Evolutionary conservation across 2,113 vertebrate species (phyloP), one percentile per base, ranked within the genome.

Genomic region (Prietella phreatophila): DNA sequence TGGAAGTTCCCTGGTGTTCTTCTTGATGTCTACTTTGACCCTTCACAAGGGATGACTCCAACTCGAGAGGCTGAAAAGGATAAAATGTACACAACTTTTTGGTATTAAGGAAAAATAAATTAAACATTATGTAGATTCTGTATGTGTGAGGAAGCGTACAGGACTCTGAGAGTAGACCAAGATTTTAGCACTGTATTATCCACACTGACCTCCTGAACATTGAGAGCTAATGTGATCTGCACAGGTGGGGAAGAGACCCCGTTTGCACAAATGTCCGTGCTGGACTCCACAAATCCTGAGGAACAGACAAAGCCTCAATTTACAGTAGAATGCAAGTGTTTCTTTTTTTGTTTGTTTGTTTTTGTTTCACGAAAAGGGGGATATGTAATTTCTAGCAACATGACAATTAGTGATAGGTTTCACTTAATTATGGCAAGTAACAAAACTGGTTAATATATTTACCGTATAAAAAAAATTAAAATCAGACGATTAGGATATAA

Each of bases 221-320:
- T 50, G 73, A 85, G 80, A 9, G 87, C 83, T 25, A 63, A 73
- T 61, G 60, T 91, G 87, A 20, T 84, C 50, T 88, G 93, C 88
- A 33, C 86, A 63, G 89, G 89, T 69, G 89, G 86, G 25, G 85
- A 81, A 79, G 91, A 84, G 39, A 69, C 61, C 90, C 91, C 42
- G 86, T 88, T 91, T 89, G 85, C 90, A 91, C 85, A 91, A 90
- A 93, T 88, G 0, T 94, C 94, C 2, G 93, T 94, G 86, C 93
- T 94, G 9, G 93, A 94, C 87, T 95, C 95, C 75, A 92, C 92
- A 82, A 93, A 82, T 6, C 93, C 93, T 94, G 87, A 11, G 14
- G 56, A 87, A 27, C 42, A 85, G 25, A 89, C 14, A 22, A 39
- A 82, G 80, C 39, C 6, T 39, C 53, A 25, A 67, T 80, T 78